Evolutionary conservation across 35 echinoderm and acorn worm species (phyloP).

Genomic region (Heliocidaris erythrogramma): DNA sequence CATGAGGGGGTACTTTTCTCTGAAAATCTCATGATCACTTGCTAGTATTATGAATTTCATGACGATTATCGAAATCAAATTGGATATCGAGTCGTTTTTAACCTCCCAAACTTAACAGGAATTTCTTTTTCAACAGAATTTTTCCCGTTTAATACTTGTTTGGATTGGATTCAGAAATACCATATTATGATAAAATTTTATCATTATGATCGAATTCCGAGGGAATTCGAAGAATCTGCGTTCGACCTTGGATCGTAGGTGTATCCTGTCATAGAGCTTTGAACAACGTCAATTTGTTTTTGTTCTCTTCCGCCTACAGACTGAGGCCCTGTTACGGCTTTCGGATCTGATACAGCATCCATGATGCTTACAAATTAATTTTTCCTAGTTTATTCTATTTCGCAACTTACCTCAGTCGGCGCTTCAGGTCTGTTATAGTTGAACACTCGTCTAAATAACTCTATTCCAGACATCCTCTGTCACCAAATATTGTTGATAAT

Average conservation of each 20-base stretch:
- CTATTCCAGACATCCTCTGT: no score
- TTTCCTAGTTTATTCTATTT: no score
- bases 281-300: neutral
- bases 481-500: no score
- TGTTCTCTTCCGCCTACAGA: neutral
- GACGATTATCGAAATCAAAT: neutral
- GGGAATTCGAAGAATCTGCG: neutral
- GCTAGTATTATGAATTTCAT: neutral
- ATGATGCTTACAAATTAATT: no score
- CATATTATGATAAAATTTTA: no score
- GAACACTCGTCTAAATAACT: no score
- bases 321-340: neutral
- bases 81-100: neutral
- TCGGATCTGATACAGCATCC: neutral
- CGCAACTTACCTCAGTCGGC: no score
- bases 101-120: neutral
- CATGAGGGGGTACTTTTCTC: neutral
- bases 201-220: neutral
- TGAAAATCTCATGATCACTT: neutral
- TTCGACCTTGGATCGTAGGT: neutral
- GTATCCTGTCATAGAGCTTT: neutral
- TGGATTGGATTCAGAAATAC: neutral
- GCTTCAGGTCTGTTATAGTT: no score
- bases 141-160: neutral
- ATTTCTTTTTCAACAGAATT: neutral